Evolutionary conservation across 2,113 vertebrate species (phyloP), one percentile per base, ranked within the genome.

Genomic region (Megaceryle torquata): DNA sequence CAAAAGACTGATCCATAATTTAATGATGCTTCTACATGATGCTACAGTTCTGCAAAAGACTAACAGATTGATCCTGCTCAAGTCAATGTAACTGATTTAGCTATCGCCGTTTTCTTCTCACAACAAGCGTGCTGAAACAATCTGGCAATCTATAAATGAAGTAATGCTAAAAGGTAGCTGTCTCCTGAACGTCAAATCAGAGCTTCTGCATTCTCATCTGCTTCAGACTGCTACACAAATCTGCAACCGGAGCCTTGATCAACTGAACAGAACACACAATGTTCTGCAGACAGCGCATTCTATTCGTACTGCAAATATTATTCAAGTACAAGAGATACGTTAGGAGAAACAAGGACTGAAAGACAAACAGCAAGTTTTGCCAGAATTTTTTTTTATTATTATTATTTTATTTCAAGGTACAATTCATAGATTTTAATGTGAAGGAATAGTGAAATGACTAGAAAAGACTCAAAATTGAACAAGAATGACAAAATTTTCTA

Each of bases 261-360:
- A 51, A 39, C 54, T 3, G 21, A 25, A 31, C 68, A 84, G 78
- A 71, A 86, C 29, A 37, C 9, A 28, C 19, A n/a, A 2, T 1
- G 61, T 65, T 61, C 85, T 82, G 81, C 61, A 25, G 61, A 44
- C 39, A 13, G 33, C 8, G 46, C 0, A 0, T 53, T 28, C 41
- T 11, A 51, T 12, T 21, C 7, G 7, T 14, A 59, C 29, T 21
- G 46, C 16, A 87, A 82, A 39, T 31, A 56, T 3, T 59, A 53
- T 8, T 82, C 75, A 35, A 41, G 29, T 57, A 64, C n/a, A 44
- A 76, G 10, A 83, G 46, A 33, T 43, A 51, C 2, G 3, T 87
- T 70, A 57, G 71, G 56, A 95, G 44, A 90, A 93, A 68, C 88
- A 96, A 97, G 69, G 93, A 95, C 88, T 87, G 90, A 81, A 95